Evolutionary conservation across 2,113 vertebrate species (phyloP), one percentile per base, ranked within the genome.

Genomic region (Thunnus thynnus): DNA sequence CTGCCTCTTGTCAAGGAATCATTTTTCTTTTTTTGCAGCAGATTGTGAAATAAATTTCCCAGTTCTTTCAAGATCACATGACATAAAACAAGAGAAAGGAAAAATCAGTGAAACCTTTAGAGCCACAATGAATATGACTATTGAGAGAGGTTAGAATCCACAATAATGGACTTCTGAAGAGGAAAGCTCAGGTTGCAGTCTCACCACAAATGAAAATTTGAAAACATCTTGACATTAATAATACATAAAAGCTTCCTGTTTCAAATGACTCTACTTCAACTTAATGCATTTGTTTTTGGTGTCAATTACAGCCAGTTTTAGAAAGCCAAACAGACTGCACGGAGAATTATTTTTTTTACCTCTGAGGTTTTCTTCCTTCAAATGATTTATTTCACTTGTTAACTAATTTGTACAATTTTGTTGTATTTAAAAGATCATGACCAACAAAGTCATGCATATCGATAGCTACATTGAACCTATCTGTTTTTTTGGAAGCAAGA

Each of bases 201-300:
- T 12, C 32, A 62, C 69, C 50, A 47, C 56, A 58, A 62, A 60
- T 54, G 11, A 60, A 47, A 67, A 60, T 47, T 13, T 81, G 62
- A 32, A 46, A 44, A 54, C 72, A 46, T 79, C 11, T 63, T 51
- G 36, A 76, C 18, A 65, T 70, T 32, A 76, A 74, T 80, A 47
- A 71, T 52, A 64, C 14, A 76, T 69, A 52, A 57, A 22, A 70
- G 56, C 78, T 52, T 72, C 54, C 61, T 81, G 55, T 9, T 52
- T 51, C 6, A 41, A 32, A 52, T 57, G 51, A 17, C 3, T 25
- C 3, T 51, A 46, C 17, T 57, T 52, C 32, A 51, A 36, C 1
- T 58, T 17, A 32, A 62, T 9, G 36, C 14, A 50, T 57, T 78
- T 36, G n/a, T 54, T 36, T 61, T 48, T 70, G 11, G n/a, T 22